Conservation (phyloP, 2,888 invertebrate genomes). For the Strigamia maritima region DNA sequence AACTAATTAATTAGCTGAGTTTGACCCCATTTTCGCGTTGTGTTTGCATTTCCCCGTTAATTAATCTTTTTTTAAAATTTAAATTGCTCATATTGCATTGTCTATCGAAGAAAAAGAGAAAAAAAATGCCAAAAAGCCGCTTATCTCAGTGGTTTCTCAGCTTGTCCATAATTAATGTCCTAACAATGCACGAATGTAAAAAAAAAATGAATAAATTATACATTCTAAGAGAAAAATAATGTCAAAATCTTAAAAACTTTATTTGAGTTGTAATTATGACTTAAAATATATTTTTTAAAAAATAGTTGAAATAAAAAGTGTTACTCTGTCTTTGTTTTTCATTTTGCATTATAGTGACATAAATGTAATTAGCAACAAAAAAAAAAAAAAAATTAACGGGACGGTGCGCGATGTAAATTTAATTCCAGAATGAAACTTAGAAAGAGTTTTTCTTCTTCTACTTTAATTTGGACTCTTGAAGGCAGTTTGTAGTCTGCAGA, state of each 20-base stretch:
- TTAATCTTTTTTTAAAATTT: not conserved
- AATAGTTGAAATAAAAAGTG: not conserved
- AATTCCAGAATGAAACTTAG: not conserved
- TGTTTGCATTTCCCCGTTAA: not conserved
- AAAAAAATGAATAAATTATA: not conserved
- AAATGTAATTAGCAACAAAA: not conserved
- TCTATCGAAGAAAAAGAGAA: not conserved
- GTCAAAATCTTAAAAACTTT: not conserved
- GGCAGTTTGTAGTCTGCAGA: conserved; percentile 2
- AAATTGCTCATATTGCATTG: not conserved
- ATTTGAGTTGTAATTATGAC: not conserved
- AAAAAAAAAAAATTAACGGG: not conserved
- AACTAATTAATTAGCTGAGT: not conserved
- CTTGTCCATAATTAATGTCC: conserved; percentile 1
- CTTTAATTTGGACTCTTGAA: not conserved
- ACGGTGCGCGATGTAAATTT: not conserved
- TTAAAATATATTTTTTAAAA: not conserved
- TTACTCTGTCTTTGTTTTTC: not conserved
- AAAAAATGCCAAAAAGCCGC: not conserved
- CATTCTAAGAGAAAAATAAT: not conserved
- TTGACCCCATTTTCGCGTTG: not conserved
- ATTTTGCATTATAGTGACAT: not conserved
- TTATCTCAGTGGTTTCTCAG: not conserved
- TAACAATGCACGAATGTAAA: not conserved
- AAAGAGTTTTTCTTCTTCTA: not conserved